phyloP scores from a whole-genome alignment of 2,113 vertebrate species.

The Athene noctua region DNA sequence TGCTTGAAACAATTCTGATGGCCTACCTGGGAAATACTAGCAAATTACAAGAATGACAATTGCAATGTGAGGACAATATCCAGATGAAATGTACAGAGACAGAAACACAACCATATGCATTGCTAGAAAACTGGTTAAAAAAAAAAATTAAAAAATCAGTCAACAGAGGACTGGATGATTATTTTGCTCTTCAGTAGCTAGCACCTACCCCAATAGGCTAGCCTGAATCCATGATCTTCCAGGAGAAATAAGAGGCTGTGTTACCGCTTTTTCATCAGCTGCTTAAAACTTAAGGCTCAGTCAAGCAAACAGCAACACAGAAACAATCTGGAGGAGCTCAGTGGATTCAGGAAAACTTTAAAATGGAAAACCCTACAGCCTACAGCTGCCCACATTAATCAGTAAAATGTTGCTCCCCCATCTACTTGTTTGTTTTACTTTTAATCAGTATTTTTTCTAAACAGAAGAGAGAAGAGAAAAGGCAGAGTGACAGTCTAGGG shows the following conservation, averaged over 20 bases:
- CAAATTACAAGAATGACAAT: neutral
- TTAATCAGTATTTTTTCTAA: neutral
- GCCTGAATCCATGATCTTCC: neutral
- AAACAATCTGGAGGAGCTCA: neutral
- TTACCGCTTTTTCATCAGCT: neutral
- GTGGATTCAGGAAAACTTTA: neutral
- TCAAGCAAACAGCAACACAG: neutral
- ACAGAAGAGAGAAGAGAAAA: neutral
- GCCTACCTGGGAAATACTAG: neutral
- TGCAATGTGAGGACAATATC: neutral
- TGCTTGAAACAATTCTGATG: neutral
- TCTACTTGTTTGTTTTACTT: neutral
- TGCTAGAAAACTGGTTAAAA: neutral
- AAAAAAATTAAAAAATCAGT: neutral
- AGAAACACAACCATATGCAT: neutral
- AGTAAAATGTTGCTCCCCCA: fast-evolving
- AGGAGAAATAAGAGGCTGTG: neutral
- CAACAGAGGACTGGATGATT: neutral
- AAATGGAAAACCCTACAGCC: neutral
- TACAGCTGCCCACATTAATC: neutral
- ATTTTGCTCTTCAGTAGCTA: neutral
- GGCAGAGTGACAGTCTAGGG: neutral
- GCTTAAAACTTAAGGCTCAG: neutral
- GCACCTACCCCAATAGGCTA: neutral
- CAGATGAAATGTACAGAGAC: neutral